phyloP scores from a whole-genome alignment of 2,888 invertebrate genomes.

The Yponomeuta sedellus region DNA sequence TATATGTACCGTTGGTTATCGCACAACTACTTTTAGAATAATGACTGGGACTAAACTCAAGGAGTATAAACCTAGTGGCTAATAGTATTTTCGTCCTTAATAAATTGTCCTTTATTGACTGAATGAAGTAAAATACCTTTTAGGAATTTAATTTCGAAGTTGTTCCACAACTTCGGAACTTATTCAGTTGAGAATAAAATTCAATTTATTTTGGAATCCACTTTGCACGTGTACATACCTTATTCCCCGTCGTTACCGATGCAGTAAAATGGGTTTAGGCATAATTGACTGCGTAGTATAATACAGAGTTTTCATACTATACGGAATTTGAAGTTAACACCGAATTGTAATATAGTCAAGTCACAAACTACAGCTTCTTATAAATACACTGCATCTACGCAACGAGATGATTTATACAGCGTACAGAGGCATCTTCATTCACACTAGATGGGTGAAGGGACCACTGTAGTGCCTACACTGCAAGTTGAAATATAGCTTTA shows the following conservation, averaged over 20 bases:
- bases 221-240: neutral
- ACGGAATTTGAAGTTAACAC: too few relatives aligned
- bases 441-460: too few relatives aligned
- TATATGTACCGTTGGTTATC: conserved; percentile 42
- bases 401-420: too few relatives aligned
- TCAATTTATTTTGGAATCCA: neutral
- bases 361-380: too few relatives aligned
- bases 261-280: conserved; percentile 55
- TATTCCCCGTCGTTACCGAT: neutral
- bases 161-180: neutral
- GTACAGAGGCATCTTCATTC: too few relatives aligned
- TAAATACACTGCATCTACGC: too few relatives aligned
- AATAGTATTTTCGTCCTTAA: neutral
- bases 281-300: conserved; percentile 48
- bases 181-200: neutral
- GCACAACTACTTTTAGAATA: conserved; percentile 54
- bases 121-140: neutral
- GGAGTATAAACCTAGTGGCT: neutral
- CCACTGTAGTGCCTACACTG: too few relatives aligned
- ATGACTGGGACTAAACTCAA: neutral
- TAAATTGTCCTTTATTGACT: neutral
- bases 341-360: too few relatives aligned
- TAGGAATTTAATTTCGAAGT: neutral
- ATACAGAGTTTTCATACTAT: too few relatives aligned
- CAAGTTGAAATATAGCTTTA: too few relatives aligned